Conservation (phyloP, 2,113 vertebrate genomes). For the Brachypodius melanocephalos region DNA sequence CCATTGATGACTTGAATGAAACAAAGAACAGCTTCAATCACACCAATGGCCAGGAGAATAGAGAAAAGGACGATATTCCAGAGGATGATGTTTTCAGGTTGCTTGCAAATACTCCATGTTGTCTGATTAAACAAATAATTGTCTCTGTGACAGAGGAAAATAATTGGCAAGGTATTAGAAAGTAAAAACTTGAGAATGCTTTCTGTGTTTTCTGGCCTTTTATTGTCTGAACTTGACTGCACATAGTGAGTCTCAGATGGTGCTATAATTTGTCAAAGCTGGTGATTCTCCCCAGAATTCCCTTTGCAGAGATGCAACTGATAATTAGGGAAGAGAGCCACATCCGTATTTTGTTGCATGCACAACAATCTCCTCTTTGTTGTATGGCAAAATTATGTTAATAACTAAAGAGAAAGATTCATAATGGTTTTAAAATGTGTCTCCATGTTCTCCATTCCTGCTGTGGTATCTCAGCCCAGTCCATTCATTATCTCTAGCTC, state of each 20-base stretch:
- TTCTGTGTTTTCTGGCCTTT: background rate
- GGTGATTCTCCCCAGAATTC: background rate
- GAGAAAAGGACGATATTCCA: constrained; percentile 82
- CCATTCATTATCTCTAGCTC: background rate
- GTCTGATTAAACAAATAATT: constrained; percentile 79
- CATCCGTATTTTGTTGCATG: background rate
- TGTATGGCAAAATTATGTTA: background rate
- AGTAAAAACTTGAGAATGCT: background rate
- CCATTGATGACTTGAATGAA: constrained; percentile 79
- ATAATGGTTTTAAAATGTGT: background rate
- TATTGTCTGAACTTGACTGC: background rate
- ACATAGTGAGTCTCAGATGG: background rate
- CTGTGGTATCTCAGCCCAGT: background rate
- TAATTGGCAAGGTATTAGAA: background rate
- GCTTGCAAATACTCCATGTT: constrained; percentile 69
- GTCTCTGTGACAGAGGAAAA: constrained; percentile 16
- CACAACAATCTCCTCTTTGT: background rate
- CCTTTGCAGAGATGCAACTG: background rate
- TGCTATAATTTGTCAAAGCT: background rate
- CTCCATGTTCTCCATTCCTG: background rate
- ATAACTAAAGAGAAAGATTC: background rate
- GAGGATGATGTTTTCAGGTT: constrained; percentile 74
- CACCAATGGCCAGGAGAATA: constrained; percentile 72
- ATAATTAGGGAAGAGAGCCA: background rate
- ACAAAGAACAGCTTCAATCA: constrained; percentile 78